Percentiles rank a stretch among this genome's conserved stretches.
These are phyloP conservation scores for Potamarius usumacintae DNA, from an alignment of 2,113 vertebrate genomes.

Conservation along the genomic window DNA sequence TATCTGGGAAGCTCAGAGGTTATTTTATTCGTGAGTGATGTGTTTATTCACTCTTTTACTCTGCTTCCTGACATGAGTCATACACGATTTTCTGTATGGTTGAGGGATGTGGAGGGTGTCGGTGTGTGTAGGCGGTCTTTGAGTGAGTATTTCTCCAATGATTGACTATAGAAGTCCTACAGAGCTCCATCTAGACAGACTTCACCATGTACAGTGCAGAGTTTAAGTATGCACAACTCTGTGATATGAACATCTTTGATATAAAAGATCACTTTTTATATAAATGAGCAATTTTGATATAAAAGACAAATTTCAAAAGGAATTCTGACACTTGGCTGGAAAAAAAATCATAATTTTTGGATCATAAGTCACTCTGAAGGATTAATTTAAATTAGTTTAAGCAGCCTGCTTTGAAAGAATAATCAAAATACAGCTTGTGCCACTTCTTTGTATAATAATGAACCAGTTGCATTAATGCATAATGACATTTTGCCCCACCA, in stretches of 20 bases:
- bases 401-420: background rate
- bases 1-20: background rate
- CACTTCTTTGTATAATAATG: background rate
- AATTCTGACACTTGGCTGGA: background rate
- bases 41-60: conserved; percentile 20
- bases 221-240: background rate
- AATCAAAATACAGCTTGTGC: background rate
- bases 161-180: background rate
- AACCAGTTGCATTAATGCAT: background rate
- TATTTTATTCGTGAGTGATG: conserved; percentile 1
- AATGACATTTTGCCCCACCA: background rate
- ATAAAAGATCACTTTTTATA: background rate
- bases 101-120: background rate
- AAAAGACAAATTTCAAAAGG: background rate
- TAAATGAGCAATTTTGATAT: background rate
- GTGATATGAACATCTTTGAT: background rate
- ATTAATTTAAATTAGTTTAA: background rate
- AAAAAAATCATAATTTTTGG: background rate
- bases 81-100: background rate
- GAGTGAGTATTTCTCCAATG: background rate
- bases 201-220: background rate
- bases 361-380: background rate
- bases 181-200: conserved; percentile 3
- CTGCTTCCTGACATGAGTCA: conserved; percentile 12
- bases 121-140: background rate